Evolutionary conservation across 2,797 vertebrate species (phyloP).

Genomic region (Pyrocephalus nanus): DNA sequence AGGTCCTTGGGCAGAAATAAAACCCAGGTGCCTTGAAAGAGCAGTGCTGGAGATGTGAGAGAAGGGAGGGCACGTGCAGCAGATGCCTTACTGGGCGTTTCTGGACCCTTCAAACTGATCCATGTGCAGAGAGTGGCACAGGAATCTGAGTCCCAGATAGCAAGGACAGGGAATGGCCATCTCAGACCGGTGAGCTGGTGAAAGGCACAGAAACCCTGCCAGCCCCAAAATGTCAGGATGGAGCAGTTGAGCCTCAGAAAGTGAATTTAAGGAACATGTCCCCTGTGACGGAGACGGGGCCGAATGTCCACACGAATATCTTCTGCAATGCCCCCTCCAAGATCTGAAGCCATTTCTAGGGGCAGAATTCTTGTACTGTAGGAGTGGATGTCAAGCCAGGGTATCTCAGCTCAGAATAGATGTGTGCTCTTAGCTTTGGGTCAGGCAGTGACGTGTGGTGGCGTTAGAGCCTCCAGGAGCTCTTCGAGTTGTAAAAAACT

Average conservation of each 20-base stretch:
- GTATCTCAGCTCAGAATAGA: slow-evolving; percentile 33
- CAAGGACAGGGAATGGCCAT: neutral
- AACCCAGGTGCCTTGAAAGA: neutral
- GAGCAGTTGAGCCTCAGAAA: neutral
- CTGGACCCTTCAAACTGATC: neutral
- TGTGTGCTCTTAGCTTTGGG: slow-evolving; percentile 22
- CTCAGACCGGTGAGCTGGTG: neutral
- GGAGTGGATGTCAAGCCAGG: slow-evolving; percentile 37
- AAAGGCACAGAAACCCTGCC: neutral
- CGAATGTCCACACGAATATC: neutral
- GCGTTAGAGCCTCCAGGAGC: neutral
- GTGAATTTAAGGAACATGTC: neutral
- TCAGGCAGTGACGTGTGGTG: slow-evolving; percentile 19
- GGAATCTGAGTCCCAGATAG: neutral
- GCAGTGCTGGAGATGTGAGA: neutral
- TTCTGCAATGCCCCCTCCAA: slow-evolving; percentile 4
- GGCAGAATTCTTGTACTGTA: slow-evolving; percentile 9
- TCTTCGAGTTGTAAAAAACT: slow-evolving; percentile 47
- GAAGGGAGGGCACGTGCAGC: neutral
- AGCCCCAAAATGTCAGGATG: neutral
- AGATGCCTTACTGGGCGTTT: neutral
- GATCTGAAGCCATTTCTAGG: slow-evolving; percentile 4
- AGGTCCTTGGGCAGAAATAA: neutral
- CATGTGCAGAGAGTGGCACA: neutral
- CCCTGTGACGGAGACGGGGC: neutral